A percentile compares a stretch with the other conserved stretches of the same genome.
Evolutionary conservation across 2,113 vertebrate species (phyloP).

Genomic region (Parotia lawesii): DNA sequence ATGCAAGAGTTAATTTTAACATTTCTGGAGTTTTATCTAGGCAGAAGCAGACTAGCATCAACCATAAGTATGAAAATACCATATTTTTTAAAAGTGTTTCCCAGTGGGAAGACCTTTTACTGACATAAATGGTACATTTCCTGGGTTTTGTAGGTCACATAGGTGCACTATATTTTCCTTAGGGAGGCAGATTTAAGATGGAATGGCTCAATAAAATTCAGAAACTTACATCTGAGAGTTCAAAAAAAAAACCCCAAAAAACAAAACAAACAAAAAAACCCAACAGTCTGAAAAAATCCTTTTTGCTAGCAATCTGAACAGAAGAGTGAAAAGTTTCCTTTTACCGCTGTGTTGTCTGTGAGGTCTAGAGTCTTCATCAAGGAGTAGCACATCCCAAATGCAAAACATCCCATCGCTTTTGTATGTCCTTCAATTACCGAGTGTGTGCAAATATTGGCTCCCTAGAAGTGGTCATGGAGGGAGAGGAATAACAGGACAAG

Average conservation of each 20-base stretch:
- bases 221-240: neutral
- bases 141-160: neutral
- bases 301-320: neutral
- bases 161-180: neutral
- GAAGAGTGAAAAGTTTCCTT: neutral
- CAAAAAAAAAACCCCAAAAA: neutral
- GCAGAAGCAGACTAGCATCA: neutral
- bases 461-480: neutral
- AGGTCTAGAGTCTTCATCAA: neutral
- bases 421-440: neutral
- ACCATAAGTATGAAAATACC: neutral
- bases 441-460: neutral
- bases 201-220: neutral
- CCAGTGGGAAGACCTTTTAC: neutral
- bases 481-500: neutral
- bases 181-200: neutral
- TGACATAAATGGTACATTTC: neutral
- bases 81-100: neutral
- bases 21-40: neutral
- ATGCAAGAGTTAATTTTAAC: neutral
- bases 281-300: neutral
- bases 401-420: fast-evolving
- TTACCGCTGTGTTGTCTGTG: fast-evolving
- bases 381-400: neutral
- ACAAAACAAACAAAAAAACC: neutral